Evolutionary conservation across 2,888 invertebrate genomes (phyloP).

Genomic region (Lypha dubia): DNA sequence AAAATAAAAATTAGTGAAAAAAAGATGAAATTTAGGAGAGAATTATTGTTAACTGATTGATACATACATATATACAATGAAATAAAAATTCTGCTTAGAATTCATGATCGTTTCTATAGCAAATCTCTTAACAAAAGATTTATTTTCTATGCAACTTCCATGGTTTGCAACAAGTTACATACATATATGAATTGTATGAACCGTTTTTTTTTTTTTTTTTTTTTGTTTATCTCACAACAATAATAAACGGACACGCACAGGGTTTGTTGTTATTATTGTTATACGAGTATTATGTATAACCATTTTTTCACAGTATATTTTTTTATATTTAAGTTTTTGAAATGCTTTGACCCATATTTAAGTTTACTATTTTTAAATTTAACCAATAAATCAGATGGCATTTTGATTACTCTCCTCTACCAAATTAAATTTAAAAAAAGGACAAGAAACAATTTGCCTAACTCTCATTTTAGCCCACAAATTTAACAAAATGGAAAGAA

Average conservation of each 20-base stretch:
- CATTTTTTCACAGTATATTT: not conserved
- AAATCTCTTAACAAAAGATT: too few relatives aligned
- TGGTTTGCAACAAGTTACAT: conserved; percentile 39
- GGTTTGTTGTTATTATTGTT: conserved; percentile 12
- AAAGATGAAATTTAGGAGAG: too few relatives aligned
- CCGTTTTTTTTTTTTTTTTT: too few relatives aligned
- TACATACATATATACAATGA: too few relatives aligned
- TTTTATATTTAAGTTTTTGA: conserved; percentile 1
- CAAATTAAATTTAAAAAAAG: not conserved
- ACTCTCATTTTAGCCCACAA: conserved; percentile 16
- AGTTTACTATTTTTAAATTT: conserved; percentile 30
- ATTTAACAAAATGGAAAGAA: conserved; percentile 7
- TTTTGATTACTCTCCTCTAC: not conserved
- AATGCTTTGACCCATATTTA: conserved; percentile 54
- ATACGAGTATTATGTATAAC: too few relatives aligned
- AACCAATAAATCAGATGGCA: conserved; percentile 54
- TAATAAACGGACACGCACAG: conserved; percentile 32
- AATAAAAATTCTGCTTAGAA: too few relatives aligned
- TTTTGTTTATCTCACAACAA: too few relatives aligned
- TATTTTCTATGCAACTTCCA: conserved; percentile 5
- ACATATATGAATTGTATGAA: not conserved
- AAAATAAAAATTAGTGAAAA: too few relatives aligned
- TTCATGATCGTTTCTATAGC: too few relatives aligned
- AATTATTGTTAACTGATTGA: too few relatives aligned
- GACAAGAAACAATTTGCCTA: not conserved